A percentile compares a stretch with the other conserved stretches of the same genome.
These are phyloP conservation scores for Odontocerum albicorne DNA, from an alignment of 2,888 invertebrate species.

Conservation along the genomic window DNA sequence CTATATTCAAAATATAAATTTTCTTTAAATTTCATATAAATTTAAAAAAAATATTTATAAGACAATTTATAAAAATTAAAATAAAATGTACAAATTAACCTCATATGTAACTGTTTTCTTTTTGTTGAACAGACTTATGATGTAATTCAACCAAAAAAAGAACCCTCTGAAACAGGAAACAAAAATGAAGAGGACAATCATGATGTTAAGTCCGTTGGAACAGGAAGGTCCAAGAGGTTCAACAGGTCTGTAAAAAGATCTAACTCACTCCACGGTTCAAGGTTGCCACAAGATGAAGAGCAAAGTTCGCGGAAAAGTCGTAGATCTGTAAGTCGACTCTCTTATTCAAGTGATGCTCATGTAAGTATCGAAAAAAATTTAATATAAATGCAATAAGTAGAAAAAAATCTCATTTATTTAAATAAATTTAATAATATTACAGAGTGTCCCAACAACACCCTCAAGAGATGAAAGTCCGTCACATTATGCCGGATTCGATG, in stretches of 20 bases:
- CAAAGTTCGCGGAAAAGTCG: slow-evolving; percentile 49
- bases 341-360: slow-evolving; percentile 67
- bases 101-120: background rate
- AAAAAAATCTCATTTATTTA: background rate
- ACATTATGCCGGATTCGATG: slow-evolving; percentile 41
- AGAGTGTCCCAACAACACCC: slow-evolving; percentile 58
- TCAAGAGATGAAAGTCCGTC: slow-evolving; percentile 55
- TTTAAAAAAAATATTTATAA: no score
- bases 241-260: slow-evolving; percentile 41
- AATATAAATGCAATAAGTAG: background rate
- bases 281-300: slow-evolving; percentile 27
- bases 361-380: slow-evolving; percentile 47
- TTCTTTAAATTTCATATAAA: no score
- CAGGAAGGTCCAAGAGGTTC: slow-evolving; percentile 28
- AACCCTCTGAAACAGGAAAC: slow-evolving; percentile 21
- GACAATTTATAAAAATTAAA: no score
- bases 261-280: slow-evolving; percentile 42
- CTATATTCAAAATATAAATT: no score
- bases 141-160: slow-evolving; percentile 42
- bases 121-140: slow-evolving; percentile 52
- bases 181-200: slow-evolving; percentile 23
- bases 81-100: no score
- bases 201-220: slow-evolving; percentile 21
- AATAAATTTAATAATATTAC: slow-evolving; percentile 33
- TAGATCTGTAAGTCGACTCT: slow-evolving; percentile 66